Evolutionary conservation across 2,888 invertebrate species (phyloP).

Genomic region (Chelonus formosanus): DNA sequence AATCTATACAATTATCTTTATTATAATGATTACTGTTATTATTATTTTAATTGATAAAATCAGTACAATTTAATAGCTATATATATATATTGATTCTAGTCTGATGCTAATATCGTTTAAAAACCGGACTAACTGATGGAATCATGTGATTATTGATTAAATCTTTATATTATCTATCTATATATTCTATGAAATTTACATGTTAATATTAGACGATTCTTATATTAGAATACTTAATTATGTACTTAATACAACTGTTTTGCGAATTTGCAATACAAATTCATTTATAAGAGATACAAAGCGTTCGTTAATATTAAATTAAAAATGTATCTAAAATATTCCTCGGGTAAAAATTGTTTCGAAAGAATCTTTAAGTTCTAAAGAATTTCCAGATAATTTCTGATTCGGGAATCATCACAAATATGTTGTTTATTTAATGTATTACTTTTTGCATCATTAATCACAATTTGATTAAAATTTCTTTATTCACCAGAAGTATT

Average conservation of each 20-base stretch:
- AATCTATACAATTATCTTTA: no score
- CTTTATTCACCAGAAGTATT: conserved; percentile 56
- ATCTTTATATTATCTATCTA: conserved; percentile 43
- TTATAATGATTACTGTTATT: no score
- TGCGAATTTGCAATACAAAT: no score
- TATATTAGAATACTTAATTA: conserved; percentile 28
- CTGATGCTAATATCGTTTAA: conserved; percentile 36
- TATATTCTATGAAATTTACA: conserved; percentile 48
- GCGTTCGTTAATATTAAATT: no score
- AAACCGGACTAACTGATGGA: conserved; percentile 40
- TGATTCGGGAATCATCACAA: conserved; percentile 65
- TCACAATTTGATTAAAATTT: conserved; percentile 40
- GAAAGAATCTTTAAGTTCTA: conserved; percentile 51
- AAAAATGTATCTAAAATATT: no score
- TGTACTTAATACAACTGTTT: not conserved
- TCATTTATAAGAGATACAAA: no score
- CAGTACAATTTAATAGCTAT: not conserved
- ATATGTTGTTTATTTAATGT: conserved; percentile 66
- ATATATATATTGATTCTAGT: conserved; percentile 43
- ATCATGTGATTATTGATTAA: conserved; percentile 44
- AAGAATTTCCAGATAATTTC: conserved; percentile 62
- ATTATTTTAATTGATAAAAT: no score
- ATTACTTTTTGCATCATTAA: conserved; percentile 40
- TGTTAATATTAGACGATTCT: conserved; percentile 35
- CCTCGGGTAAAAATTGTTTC: no score